Evolutionary conservation across 1,140 invertebrate species (phyloP).

Genomic region (Heterodera schachtii): DNA sequence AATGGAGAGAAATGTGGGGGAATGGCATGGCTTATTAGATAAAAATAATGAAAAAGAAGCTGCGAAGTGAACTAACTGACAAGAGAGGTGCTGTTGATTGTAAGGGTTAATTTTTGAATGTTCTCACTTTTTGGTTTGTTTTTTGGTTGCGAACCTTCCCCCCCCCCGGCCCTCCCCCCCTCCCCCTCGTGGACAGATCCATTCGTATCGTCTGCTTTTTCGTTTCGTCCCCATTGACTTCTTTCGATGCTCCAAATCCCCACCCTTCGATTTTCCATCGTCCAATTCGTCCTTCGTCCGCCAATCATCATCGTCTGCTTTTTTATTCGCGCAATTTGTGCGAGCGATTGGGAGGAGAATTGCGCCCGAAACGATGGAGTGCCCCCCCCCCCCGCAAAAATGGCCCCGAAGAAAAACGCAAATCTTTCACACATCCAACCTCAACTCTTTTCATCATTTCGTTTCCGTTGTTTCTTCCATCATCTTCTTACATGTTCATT

Average conservation of each 20-base stretch:
- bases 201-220: background rate
- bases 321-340: background rate
- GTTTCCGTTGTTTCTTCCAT: background rate
- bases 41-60: no score
- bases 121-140: background rate
- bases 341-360: background rate
- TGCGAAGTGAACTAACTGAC: no score
- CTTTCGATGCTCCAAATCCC: no score
- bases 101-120: background rate
- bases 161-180: no score
- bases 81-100: background rate
- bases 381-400: background rate
- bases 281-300: background rate
- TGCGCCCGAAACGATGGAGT: background rate
- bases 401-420: background rate
- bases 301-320: background rate
- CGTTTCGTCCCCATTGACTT: no score
- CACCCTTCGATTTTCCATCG: no score
- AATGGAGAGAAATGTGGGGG: background rate
- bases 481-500: background rate
- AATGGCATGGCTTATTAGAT: no score
- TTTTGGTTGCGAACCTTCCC: no score
- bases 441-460: background rate
- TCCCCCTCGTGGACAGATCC: no score
- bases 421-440: background rate